Evolutionary conservation across 1,140 invertebrate species (phyloP).

Genomic region (Drosophila pallidifrons): DNA sequence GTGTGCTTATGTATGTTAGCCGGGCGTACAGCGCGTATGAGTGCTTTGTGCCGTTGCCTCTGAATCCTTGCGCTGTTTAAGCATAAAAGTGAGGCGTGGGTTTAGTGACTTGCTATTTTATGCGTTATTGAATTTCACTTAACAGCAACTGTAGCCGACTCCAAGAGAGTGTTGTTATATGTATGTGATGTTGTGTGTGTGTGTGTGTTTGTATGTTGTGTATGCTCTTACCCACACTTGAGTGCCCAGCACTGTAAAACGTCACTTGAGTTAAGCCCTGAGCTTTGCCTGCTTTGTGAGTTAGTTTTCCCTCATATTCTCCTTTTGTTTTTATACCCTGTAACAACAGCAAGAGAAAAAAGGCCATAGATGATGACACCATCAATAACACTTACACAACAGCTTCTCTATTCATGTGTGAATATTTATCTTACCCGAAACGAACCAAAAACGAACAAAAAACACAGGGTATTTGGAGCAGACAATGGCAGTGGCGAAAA

Average conservation of each 20-base stretch:
- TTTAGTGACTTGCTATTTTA: slow-evolving; percentile 70
- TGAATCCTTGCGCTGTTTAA: slow-evolving; percentile 3
- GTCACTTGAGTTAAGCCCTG: slow-evolving; percentile 51
- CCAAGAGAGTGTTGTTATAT: slow-evolving; percentile 1
- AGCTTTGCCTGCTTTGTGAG: slow-evolving; percentile 31
- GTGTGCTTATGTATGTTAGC: slow-evolving; percentile 1
- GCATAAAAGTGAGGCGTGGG: slow-evolving; percentile 19
- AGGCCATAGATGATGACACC: not conserved
- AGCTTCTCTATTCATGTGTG: no score
- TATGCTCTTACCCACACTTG: slow-evolving; percentile 32
- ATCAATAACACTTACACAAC: not conserved
- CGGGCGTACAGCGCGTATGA: slow-evolving; percentile 18
- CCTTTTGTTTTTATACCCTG: slow-evolving; percentile 16
- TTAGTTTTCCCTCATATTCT: slow-evolving; percentile 29
- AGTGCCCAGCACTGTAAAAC: slow-evolving; percentile 45
- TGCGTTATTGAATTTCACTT: slow-evolving; percentile 83
- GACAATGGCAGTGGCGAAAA: slow-evolving; percentile 16
- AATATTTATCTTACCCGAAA: not conserved
- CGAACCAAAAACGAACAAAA: not conserved
- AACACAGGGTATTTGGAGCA: slow-evolving; percentile 18
- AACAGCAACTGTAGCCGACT: slow-evolving; percentile 57
- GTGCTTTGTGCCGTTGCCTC: not conserved
- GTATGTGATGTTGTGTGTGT: slow-evolving; percentile 18
- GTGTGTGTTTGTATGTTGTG: slow-evolving; percentile 20
- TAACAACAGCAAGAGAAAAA: not conserved